A percentile compares a stretch with the other conserved stretches of the same genome.
These are phyloP conservation scores for Alectura lathami DNA, from an alignment of 2,113 vertebrate genomes.

Conservation along the genomic window DNA sequence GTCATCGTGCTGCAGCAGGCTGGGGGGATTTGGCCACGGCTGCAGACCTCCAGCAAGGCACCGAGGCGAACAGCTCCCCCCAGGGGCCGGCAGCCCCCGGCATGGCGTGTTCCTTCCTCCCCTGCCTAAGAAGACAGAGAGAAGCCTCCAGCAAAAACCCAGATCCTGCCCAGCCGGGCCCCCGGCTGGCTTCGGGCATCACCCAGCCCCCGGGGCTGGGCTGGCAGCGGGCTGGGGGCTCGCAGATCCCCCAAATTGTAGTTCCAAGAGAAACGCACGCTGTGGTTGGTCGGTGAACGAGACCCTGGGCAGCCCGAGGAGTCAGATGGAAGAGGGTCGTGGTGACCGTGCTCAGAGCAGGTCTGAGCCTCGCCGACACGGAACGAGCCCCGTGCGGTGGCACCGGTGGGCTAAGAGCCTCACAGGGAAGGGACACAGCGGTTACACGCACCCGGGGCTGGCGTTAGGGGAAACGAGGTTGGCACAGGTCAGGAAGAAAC, in stretches of 20 bases:
- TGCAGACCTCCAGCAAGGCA: not conserved
- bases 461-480: not conserved
- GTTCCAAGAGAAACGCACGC: not conserved
- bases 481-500: not conserved
- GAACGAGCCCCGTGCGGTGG: not conserved
- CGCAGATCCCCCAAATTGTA: no score
- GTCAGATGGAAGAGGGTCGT: not conserved
- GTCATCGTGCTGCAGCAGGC: no score
- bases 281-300: no score
- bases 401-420: not conserved
- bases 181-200: fast-evolving
- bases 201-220: fast-evolving
- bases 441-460: not conserved
- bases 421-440: not conserved
- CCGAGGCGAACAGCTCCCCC: not conserved
- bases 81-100: not conserved
- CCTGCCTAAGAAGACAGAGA: fast-evolving
- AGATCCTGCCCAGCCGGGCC: fast-evolving
- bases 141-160: not conserved
- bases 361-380: not conserved
- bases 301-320: not conserved
- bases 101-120: not conserved
- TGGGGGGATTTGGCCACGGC: not conserved
- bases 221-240: not conserved
- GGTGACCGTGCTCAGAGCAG: not conserved